Evolutionary conservation across 53 echinoderm and acorn worm species (phyloP), one percentile per base, ranked within the genome.

Genomic region (Echinometra lucunter): DNA sequence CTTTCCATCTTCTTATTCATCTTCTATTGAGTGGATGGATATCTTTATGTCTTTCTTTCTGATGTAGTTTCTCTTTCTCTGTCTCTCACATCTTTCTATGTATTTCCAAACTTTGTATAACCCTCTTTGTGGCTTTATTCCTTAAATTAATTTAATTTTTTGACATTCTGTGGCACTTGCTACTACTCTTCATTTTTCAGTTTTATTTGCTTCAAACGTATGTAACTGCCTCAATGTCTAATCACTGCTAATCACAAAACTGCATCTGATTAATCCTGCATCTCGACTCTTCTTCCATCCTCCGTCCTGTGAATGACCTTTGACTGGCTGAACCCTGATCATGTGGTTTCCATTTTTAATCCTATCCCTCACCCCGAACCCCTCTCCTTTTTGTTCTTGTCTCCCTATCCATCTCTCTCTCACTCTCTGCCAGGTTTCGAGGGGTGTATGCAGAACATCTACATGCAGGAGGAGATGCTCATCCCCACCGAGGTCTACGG

Each of bases 371-470:
- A 49, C 27, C 88, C 90, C 90, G 16, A 34, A 10, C 23, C 90
- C 90, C 34, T 21, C 11, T 89, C 89, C 58, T 35, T 89, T 56
- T 89, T 45, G 85, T 83, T 49, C 91, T 44, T 45, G 34, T 47
- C 91, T 49, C 92, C 92, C 69, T 45, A 45, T 45, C 69, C 81
- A 47, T 49, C 93, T 57, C 93, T 57, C 53, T 70, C 25, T 75
- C 42, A n/a, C 66, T 66, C 74, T n/a, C 91, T 21, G 42, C 9
- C 55, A 97, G 97, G 97, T 70, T 88, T 97, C 30, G 95, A 96
- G 88, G 97, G 97, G 2, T 97, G 97, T 57, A 91, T 97, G 94
- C 95, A 94, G 91, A 82, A 97, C 35, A 96, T 97, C 55, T 90
- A 83, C n/a, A 89, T 96, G 60, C 97, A 97, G 72, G 95, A 89